phyloP scores from a whole-genome alignment of 2,888 invertebrate genomes.

The Hedychridium roseum region DNA sequence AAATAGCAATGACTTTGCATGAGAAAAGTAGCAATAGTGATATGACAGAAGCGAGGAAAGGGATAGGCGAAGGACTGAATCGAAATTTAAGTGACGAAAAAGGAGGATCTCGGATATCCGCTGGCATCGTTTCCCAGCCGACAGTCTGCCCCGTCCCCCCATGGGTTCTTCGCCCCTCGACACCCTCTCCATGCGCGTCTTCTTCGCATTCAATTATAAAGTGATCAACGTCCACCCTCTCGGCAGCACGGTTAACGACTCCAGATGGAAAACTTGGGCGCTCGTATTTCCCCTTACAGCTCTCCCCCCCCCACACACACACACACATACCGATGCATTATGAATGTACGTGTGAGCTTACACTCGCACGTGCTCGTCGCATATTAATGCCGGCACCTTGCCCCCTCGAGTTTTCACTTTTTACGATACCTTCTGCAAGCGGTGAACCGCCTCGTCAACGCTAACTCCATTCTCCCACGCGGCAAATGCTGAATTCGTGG shows the following conservation, averaged over 20 bases:
- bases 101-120: conserved; percentile 21
- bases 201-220: conserved; percentile 53
- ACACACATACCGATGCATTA: too few relatives aligned
- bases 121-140: too few relatives aligned
- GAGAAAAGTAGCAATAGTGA: too few relatives aligned
- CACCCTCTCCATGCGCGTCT: conserved; percentile 14
- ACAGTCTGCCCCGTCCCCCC: too few relatives aligned
- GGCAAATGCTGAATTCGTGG: too few relatives aligned
- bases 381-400: too few relatives aligned
- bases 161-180: too few relatives aligned
- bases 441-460: not conserved
- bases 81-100: conserved; percentile 40
- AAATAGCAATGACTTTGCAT: too few relatives aligned
- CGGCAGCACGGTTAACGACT: conserved; percentile 47
- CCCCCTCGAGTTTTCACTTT: conserved; percentile 8
- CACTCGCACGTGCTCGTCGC: too few relatives aligned
- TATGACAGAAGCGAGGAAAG: too few relatives aligned
- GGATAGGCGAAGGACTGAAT: conserved; percentile 16
- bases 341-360: too few relatives aligned
- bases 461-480: not conserved
- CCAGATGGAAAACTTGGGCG: conserved; percentile 47
- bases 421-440: conserved; percentile 7
- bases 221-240: conserved; percentile 48
- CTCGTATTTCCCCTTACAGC: conserved; percentile 31
- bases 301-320: too few relatives aligned